Conservation (phyloP, 2,797 vertebrate species). For the Poeciliopsis gracilis region DNA sequence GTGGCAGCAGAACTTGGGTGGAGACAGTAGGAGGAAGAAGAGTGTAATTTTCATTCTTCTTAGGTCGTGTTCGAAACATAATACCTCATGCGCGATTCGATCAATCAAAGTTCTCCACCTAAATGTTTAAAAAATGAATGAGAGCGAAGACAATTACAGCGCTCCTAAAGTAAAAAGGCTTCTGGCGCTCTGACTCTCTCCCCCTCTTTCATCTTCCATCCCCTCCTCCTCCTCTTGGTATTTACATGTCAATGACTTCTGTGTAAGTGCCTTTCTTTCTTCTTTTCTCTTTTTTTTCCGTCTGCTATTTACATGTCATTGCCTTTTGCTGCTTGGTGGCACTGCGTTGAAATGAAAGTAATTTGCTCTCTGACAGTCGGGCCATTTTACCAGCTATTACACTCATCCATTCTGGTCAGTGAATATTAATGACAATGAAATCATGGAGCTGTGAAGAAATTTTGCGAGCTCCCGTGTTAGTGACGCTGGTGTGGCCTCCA, state of each 20-base stretch:
- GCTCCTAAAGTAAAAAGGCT: constrained; percentile 60
- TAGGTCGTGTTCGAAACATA: constrained; percentile 38
- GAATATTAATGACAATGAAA: constrained; percentile 73
- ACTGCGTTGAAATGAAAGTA: constrained; percentile 70
- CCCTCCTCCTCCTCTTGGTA: constrained; percentile 49
- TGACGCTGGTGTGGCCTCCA: constrained; percentile 45
- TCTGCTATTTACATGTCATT: constrained; percentile 75
- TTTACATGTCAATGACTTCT: constrained; percentile 77
- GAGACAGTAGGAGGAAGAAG: constrained; percentile 28
- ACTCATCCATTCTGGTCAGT: constrained; percentile 75
- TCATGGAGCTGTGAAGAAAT: constrained; percentile 71
- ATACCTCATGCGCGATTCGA: constrained; percentile 52
- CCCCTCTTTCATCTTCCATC: constrained; percentile 47
- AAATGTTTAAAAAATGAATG: constrained; percentile 66
- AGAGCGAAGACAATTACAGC: constrained; percentile 57
- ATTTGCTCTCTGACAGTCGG: constrained; percentile 73
- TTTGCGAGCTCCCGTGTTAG: constrained; percentile 55
- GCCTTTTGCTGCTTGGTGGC: constrained; percentile 66
- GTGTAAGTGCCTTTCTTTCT: constrained; percentile 62
- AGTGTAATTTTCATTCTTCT: constrained; percentile 50
- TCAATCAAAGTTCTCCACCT: constrained; percentile 62
- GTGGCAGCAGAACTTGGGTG: constrained; percentile 53
- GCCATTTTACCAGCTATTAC: constrained; percentile 77
- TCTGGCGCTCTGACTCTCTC: constrained; percentile 33
- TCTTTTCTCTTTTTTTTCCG: constrained; percentile 33